Evolutionary conservation across 2,113 vertebrate species (phyloP), one percentile per base, ranked within the genome.

Genomic region (Poicephalus gulielmi): DNA sequence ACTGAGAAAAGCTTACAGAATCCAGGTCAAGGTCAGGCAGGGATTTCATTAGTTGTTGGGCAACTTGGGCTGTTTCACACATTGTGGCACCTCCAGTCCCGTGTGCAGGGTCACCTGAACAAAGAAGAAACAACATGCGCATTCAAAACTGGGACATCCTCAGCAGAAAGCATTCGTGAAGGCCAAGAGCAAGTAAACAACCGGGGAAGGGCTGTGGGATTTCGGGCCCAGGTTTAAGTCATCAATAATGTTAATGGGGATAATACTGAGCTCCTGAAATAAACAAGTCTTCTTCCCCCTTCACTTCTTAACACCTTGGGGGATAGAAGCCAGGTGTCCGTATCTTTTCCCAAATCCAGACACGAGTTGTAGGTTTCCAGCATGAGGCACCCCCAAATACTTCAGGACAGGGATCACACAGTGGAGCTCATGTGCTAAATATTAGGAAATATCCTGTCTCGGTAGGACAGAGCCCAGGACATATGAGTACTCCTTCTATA

Each of bases 31-130:
- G 66, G 59, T 78, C 13, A 15, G 63, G 49, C 7, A 28, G 70
- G 41, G 55, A 33, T 68, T 93, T 93, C 94, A 18, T 88, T 96
- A 98, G 94, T 98, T 98, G 96, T 91, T 97, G 43, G 98, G 94
- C 68, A 97, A 31, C 95, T 98, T 98, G 78, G 96, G 92, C 84
- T 97, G 97, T 81, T 98, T 98, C 78, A 98, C 95, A 89, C 93
- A 98, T 86, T 99, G 99, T 82, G 99, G 99, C 91, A 99, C 98
- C 92, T 99, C 99, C 97, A 99, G 95, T 92, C 99, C 99, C 2
- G 99, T 99, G 81, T 99, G 98, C 95, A 99, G 94, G 57, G 99
- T 99, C 96, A 99, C 99, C 99, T 99, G 96, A 14, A 92, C 76
- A 66, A 90, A 94, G 94, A 96, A 96, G 69, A 96, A 67, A 74